Evolutionary conservation across 2,113 vertebrate species (phyloP).

Genomic region (Pelusios castaneus): DNA sequence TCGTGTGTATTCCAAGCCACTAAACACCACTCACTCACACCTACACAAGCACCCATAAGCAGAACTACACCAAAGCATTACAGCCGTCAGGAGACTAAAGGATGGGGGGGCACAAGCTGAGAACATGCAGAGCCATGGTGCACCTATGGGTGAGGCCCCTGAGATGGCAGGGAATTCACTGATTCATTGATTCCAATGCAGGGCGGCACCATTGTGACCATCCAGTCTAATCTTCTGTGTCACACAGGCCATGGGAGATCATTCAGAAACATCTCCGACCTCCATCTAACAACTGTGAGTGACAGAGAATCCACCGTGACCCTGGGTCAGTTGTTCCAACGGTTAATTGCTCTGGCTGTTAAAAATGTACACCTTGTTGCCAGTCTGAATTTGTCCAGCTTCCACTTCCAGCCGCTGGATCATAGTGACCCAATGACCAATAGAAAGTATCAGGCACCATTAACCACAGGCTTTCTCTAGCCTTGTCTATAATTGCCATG

Average conservation of each 20-base stretch:
- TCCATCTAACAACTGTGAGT: too few relatives aligned
- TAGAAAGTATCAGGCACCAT: neutral
- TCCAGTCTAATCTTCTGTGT: too few relatives aligned
- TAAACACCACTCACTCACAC: neutral
- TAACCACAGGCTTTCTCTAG: neutral
- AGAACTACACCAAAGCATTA: neutral
- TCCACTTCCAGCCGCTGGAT: neutral
- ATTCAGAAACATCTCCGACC: too few relatives aligned
- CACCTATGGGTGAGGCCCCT: neutral
- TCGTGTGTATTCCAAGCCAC: neutral
- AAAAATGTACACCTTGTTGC: neutral
- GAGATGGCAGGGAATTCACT: too few relatives aligned
- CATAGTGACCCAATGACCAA: neutral
- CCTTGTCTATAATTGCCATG: neutral
- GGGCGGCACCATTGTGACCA: too few relatives aligned
- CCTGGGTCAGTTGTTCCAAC: neutral
- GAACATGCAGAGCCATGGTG: neutral
- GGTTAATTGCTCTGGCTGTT: neutral
- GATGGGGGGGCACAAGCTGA: neutral
- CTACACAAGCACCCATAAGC: neutral
- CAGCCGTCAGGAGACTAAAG: too few relatives aligned
- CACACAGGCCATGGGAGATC: too few relatives aligned
- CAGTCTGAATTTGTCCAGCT: neutral
- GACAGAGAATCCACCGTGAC: neutral
- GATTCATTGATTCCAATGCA: too few relatives aligned